Percentiles rank a stretch among this genome's conserved stretches.
Evolutionary conservation across 1,140 invertebrate genomes (phyloP).

Genomic region (Asobara japonica): DNA sequence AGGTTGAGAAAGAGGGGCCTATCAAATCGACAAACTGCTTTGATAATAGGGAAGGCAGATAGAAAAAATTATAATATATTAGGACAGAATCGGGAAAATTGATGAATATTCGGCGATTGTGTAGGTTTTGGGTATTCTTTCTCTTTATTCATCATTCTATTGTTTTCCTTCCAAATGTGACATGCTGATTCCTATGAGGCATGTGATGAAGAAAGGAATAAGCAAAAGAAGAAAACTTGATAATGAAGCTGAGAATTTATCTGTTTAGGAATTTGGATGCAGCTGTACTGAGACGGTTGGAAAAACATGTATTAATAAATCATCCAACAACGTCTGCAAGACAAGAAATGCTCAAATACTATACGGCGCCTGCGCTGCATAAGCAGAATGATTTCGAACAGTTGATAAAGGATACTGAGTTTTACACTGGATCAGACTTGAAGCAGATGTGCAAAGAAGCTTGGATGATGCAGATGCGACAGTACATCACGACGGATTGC

Average conservation of each 20-base stretch:
- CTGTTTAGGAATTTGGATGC: slow-evolving; percentile 82
- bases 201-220: not conserved
- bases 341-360: slow-evolving; percentile 73
- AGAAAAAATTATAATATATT: no score
- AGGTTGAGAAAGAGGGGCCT: no score
- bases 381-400: slow-evolving; percentile 62
- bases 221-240: not conserved
- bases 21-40: no score
- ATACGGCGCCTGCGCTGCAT: slow-evolving; percentile 59
- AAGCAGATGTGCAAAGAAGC: slow-evolving; percentile 89
- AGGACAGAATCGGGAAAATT: no score
- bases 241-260: not conserved
- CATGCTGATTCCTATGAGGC: not conserved
- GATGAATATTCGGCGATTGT: no score
- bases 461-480: slow-evolving; percentile 71
- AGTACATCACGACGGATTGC: slow-evolving; percentile 28
- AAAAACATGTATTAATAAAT: slow-evolving; percentile 86
- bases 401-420: slow-evolving; percentile 74
- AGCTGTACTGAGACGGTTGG: slow-evolving; percentile 86
- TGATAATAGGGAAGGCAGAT: no score
- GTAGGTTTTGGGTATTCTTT: no score
- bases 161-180: no score
- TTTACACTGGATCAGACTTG: slow-evolving; percentile 91
- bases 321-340: slow-evolving; percentile 77
- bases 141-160: no score